Percentiles rank a stretch among this genome's conserved stretches.
phyloP scores from a whole-genome alignment of 64 coral and sea anemone genomes.

The Montipora efflorescens region DNA sequence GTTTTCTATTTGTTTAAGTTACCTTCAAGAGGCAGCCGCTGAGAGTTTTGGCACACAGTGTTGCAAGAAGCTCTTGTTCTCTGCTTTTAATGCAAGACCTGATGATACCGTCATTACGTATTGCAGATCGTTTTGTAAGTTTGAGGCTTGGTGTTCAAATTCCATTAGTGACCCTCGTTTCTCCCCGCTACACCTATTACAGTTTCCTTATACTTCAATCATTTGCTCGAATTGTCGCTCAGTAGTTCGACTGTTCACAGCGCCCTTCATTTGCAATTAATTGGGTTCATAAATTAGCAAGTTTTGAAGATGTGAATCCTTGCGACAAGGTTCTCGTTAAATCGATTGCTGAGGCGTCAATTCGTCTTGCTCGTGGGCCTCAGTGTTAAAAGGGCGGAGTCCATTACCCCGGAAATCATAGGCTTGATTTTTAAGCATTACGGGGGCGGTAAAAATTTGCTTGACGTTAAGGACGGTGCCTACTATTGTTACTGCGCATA shows the following conservation, averaged over 20 bases:
- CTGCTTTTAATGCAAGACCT: not conserved
- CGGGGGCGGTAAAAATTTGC: not conserved
- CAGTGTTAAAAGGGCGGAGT: not conserved
- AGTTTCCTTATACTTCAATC: not conserved
- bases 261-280: not conserved
- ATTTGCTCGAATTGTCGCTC: not conserved
- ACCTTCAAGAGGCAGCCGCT: not conserved
- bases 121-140: not conserved
- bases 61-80: not conserved
- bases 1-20: not conserved
- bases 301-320: not conserved
- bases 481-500: too few species aligned
- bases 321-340: not conserved
- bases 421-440: not conserved
- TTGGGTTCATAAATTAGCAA: not conserved
- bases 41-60: not conserved
- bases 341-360: not conserved
- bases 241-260: not conserved
- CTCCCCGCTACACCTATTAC: not conserved
- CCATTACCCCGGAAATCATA: not conserved
- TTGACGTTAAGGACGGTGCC: not conserved
- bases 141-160: not conserved
- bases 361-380: not conserved
- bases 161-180: not conserved
- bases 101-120: not conserved